Conservation (phyloP, 2,888 invertebrate genomes). For the Ectobius pallidus region DNA sequence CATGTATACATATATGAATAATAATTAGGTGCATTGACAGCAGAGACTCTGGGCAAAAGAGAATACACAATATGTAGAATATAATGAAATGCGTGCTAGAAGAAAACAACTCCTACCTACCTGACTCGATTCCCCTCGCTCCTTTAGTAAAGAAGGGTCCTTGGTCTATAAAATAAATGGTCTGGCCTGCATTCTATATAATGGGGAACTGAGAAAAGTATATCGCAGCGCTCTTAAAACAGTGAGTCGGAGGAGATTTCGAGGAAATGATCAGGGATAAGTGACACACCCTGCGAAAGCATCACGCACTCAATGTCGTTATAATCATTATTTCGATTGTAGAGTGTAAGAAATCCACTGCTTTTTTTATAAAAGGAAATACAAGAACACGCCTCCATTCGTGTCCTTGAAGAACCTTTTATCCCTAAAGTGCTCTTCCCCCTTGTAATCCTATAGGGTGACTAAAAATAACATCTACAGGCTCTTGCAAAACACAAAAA, state of each 20-base stretch:
- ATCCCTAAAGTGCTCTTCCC: not conserved
- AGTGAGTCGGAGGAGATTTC: constrained; percentile 4
- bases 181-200: too few relatives aligned
- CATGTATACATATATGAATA: too few relatives aligned
- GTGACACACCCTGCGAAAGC: constrained; percentile 27
- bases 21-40: too few relatives aligned
- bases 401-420: constrained; percentile 12
- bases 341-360: constrained; percentile 3
- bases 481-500: not conserved
- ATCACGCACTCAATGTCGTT: not conserved
- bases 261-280: not conserved
- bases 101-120: too few relatives aligned
- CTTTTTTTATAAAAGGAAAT: not conserved
- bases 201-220: not conserved
- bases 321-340: constrained; percentile 26
- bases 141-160: too few relatives aligned
- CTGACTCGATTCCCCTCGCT: too few relatives aligned
- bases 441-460: not conserved
- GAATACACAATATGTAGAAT: too few relatives aligned
- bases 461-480: not conserved
- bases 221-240: not conserved
- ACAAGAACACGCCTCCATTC: not conserved
- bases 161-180: too few relatives aligned
- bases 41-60: too few relatives aligned
- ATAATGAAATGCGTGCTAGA: too few relatives aligned